Conservation (phyloP, 2,113 vertebrate species). For the Menura novaehollandiae region DNA sequence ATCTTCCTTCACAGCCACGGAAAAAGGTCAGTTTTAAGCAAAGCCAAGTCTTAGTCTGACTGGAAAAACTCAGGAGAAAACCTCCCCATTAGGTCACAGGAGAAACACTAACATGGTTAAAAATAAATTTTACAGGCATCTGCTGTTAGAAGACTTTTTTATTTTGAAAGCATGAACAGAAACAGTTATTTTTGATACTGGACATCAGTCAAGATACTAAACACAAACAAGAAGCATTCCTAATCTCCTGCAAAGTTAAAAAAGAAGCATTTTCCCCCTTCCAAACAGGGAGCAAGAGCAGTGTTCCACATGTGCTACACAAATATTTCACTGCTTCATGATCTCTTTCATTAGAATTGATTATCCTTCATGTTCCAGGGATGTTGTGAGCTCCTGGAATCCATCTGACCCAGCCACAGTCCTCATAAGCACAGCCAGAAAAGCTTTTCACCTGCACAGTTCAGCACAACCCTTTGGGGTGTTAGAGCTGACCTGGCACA, state of each 20-base stretch:
- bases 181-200: not conserved
- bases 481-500: not conserved
- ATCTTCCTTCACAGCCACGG: not conserved
- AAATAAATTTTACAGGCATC: not conserved
- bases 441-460: not conserved
- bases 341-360: not conserved
- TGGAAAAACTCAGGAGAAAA: not conserved
- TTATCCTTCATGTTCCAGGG: not conserved
- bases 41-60: not conserved
- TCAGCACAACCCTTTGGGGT: not conserved
- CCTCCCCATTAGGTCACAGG: not conserved
- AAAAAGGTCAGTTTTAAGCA: not conserved
- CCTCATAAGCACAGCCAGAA: not conserved
- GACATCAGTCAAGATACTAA: not conserved
- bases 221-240: not conserved
- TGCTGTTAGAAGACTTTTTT: not conserved
- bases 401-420: not conserved
- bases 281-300: not conserved
- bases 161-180: not conserved
- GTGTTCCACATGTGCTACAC: not conserved
- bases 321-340: not conserved
- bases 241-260: not conserved
- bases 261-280: not conserved
- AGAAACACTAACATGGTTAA: not conserved
- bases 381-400: not conserved